phyloP scores from a whole-genome alignment of 2,888 invertebrate species.

The Macropis europaea region DNA sequence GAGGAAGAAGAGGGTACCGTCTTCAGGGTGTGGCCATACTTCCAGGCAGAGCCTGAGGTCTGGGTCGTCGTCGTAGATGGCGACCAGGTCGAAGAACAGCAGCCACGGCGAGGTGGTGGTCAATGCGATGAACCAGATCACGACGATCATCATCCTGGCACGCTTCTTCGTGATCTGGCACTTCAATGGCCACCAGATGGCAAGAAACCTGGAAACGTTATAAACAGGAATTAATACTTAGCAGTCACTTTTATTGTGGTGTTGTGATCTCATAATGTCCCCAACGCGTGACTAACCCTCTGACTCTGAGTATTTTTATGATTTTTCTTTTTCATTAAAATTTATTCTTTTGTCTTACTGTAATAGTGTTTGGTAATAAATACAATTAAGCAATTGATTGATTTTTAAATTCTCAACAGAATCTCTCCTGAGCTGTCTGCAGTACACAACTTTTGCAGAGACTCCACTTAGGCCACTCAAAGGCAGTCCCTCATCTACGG shows the following conservation, averaged over 20 bases:
- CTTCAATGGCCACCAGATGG: conserved; percentile 96
- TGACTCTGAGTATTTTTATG: no score
- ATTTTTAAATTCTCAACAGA: no score
- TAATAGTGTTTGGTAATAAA: no score
- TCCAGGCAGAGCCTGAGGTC: conserved; percentile 89
- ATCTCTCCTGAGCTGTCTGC: no score
- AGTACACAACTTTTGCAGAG: no score
- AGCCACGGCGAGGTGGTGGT: conserved; percentile 94
- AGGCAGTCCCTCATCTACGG: no score
- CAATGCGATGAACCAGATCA: conserved; percentile 94
- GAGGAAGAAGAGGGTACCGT: conserved; percentile 92
- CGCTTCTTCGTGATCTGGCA: conserved; percentile 94
- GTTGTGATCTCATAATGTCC: no score
- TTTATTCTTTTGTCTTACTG: no score
- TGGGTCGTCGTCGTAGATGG: conserved; percentile 87
- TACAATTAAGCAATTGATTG: no score
- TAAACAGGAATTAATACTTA: not conserved
- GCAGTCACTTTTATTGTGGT: not conserved
- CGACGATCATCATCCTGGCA: conserved; percentile 91
- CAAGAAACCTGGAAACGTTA: conserved; percentile 91
- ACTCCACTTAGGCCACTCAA: no score
- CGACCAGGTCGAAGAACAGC: conserved; percentile 91
- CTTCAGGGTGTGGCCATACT: conserved; percentile 91
- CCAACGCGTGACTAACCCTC: no score
- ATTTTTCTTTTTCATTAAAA: no score